Conservation (phyloP, 2,888 invertebrate genomes). For the Amphipoea lucens region DNA sequence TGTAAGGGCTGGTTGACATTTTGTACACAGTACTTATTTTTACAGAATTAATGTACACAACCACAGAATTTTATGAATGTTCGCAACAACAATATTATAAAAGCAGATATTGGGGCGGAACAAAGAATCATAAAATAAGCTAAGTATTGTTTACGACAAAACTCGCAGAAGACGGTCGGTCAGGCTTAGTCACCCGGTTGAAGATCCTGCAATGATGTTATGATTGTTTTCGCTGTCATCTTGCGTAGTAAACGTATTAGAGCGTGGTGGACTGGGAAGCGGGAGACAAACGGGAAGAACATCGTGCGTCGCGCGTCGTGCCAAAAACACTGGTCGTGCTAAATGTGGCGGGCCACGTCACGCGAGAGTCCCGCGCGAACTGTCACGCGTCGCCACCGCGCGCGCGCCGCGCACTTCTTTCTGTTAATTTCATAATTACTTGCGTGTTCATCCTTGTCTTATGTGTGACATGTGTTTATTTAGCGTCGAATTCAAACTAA, state of each 20-base stretch:
- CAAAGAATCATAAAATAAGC: constrained; percentile 50
- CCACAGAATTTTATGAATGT: constrained; percentile 24
- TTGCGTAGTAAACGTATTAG: constrained; percentile 62
- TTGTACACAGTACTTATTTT: constrained; percentile 54
- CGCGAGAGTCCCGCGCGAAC: constrained; percentile 70
- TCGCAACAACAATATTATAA: constrained; percentile 27
- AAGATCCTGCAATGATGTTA: constrained; percentile 54
- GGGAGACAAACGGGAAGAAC: constrained; percentile 81
- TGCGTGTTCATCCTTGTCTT: constrained; percentile 63
- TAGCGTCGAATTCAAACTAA: constrained; percentile 36
- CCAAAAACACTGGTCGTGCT: constrained; percentile 84
- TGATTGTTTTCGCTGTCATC: constrained; percentile 65
- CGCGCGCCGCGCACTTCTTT: constrained; percentile 57
- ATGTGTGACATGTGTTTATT: constrained; percentile 56
- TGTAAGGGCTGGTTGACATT: constrained; percentile 64
- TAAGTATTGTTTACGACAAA: constrained; percentile 40
- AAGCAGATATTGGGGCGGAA: constrained; percentile 28
- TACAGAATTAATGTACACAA: constrained; percentile 46
- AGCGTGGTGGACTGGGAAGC: constrained; percentile 58
- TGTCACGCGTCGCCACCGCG: constrained; percentile 72
- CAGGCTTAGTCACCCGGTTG: constrained; percentile 60
- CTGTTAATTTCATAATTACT: constrained; percentile 70
- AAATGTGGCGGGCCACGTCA: constrained; percentile 85
- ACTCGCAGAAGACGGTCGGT: constrained; percentile 35
- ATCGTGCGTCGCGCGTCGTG: constrained; percentile 79